These are phyloP conservation scores for Meghimatium bilineatum DNA, from an alignment of 2,888 invertebrate species.

Conservation along the genomic window DNA sequence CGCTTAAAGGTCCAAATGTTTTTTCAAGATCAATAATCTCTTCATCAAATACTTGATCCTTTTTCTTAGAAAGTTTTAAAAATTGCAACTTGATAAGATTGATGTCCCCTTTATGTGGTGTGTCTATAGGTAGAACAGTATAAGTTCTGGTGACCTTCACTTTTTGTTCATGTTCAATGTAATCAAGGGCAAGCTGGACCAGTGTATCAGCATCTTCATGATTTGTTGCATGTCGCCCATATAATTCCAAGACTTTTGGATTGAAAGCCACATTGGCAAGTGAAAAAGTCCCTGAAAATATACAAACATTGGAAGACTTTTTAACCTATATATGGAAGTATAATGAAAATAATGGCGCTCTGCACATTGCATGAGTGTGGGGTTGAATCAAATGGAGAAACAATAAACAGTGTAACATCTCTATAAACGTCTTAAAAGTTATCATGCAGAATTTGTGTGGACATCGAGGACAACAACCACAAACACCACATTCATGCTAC, in stretches of 20 bases:
- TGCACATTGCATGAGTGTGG: no score
- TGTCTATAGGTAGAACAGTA: constrained; percentile 59
- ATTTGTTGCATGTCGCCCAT: constrained; percentile 62
- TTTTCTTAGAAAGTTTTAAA: constrained; percentile 55
- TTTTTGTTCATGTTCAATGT: constrained; percentile 67
- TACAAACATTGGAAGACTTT: not conserved
- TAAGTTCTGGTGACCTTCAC: constrained; percentile 64
- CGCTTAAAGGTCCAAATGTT: constrained; percentile 66
- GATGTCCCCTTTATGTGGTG: constrained; percentile 63
- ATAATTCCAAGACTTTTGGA: constrained; percentile 68
- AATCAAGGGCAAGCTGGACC: constrained; percentile 69
- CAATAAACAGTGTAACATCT: no score
- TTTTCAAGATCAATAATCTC: constrained; percentile 65
- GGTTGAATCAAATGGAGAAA: no score
- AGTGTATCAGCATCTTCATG: constrained; percentile 64
- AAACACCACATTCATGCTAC: no score
- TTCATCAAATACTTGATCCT: constrained; percentile 61
- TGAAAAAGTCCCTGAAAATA: constrained; percentile 58
- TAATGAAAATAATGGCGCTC: no score
- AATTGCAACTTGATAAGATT: constrained; percentile 62
- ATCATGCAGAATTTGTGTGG: no score
- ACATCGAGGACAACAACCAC: no score
- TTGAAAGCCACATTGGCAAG: constrained; percentile 70
- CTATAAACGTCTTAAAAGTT: no score
- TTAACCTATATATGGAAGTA: no score